These are phyloP conservation scores for Graphium colonna DNA, from an alignment of 2,888 invertebrate genomes.

Conservation along the genomic window DNA sequence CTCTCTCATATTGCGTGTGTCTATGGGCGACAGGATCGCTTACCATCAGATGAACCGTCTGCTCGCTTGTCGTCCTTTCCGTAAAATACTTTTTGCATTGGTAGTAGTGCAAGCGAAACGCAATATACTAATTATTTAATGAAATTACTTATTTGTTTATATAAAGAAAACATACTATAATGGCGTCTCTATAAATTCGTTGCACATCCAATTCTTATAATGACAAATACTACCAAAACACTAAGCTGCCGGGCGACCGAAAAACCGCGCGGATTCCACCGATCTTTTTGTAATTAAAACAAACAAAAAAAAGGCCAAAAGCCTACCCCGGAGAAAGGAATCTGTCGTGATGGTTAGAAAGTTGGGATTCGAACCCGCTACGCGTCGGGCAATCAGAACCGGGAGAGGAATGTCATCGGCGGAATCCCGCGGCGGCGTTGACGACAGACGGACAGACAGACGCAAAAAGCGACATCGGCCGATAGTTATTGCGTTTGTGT, in stretches of 20 bases:
- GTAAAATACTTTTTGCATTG: too few relatives aligned
- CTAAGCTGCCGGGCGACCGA: constrained; percentile 12
- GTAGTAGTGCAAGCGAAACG: too few relatives aligned
- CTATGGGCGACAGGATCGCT: too few relatives aligned
- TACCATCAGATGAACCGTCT: too few relatives aligned
- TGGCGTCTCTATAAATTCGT: too few relatives aligned
- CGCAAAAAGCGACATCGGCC: constrained; percentile 66
- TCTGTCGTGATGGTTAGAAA: background rate
- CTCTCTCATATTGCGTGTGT: too few relatives aligned
- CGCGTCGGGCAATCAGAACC: constrained; percentile 59
- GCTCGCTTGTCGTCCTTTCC: too few relatives aligned
- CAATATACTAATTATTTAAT: too few relatives aligned
- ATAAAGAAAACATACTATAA: too few relatives aligned
- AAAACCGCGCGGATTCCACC: constrained; percentile 31
- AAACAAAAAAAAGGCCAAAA: constrained; percentile 17
- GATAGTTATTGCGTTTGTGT: constrained; percentile 69
- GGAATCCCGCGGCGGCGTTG: constrained; percentile 43
- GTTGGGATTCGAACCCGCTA: constrained; percentile 1
- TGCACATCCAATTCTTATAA: too few relatives aligned
- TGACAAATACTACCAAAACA: constrained; percentile 29
- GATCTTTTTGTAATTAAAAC: constrained; percentile 27
- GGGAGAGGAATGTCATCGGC: constrained; percentile 61
- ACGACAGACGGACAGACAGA: constrained; percentile 34
- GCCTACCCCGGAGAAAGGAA: background rate
- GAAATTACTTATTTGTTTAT: too few relatives aligned